Conservation (phyloP, 2,797 vertebrate genomes). For the Pelodytes ibericus region DNA sequence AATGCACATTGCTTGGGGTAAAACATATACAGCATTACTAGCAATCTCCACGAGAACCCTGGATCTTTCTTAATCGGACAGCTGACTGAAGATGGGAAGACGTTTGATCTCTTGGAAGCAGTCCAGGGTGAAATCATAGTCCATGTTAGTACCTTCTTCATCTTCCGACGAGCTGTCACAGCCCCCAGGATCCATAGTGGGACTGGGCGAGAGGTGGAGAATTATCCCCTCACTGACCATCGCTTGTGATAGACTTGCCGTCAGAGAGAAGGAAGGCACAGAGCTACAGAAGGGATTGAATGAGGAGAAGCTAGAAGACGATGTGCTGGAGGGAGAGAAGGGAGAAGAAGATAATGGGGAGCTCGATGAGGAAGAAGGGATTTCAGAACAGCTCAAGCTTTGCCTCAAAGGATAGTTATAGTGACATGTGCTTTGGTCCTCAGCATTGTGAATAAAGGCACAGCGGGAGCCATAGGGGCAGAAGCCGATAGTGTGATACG, state of each 20-base stretch:
- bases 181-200: slow-evolving; percentile 66
- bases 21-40: too few relatives aligned
- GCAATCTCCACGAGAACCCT: too few relatives aligned
- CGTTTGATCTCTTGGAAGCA: slow-evolving; percentile 66
- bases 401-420: slow-evolving; percentile 64
- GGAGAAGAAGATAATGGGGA: slow-evolving; percentile 64
- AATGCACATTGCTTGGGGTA: too few relatives aligned
- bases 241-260: slow-evolving; percentile 28
- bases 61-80: neutral
- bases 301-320: neutral
- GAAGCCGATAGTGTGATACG: slow-evolving; percentile 82
- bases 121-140: slow-evolving; percentile 76
- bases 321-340: neutral
- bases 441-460: slow-evolving; percentile 83
- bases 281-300: slow-evolving; percentile 60
- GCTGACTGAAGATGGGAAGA: slow-evolving; percentile 84
- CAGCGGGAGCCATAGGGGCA: slow-evolving; percentile 82
- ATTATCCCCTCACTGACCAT: too few relatives aligned
- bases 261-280: slow-evolving; percentile 67
- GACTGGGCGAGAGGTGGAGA: slow-evolving; percentile 1
- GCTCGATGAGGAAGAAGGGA: slow-evolving; percentile 73
- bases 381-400: slow-evolving; percentile 79
- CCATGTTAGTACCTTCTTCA: slow-evolving; percentile 80
- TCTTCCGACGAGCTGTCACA: slow-evolving; percentile 79
- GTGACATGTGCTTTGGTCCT: slow-evolving; percentile 64